Conservation (phyloP, 2,888 invertebrate genomes). For the Spodoptera picta region DNA sequence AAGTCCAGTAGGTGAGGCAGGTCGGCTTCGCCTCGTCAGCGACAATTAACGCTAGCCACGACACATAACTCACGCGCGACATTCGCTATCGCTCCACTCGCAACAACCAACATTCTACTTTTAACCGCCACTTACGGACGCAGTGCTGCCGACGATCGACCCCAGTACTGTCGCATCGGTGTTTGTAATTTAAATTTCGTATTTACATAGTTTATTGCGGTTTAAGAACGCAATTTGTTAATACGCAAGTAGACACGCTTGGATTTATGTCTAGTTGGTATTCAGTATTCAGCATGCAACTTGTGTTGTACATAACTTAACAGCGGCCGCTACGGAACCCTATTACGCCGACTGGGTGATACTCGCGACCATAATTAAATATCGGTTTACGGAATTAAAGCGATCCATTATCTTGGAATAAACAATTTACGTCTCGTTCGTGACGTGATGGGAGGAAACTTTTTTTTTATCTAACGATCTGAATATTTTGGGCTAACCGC, state of each 20-base stretch:
- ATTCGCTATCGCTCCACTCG: constrained; percentile 66
- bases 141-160: constrained; percentile 54
- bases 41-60: constrained; percentile 75
- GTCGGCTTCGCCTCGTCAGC: constrained; percentile 65
- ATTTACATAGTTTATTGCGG: constrained; percentile 83
- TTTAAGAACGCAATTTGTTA: constrained; percentile 82
- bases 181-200: constrained; percentile 83
- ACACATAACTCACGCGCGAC: constrained; percentile 77
- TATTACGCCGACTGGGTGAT: constrained; percentile 32
- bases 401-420: constrained; percentile 55
- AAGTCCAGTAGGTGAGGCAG: constrained; percentile 53
- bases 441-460: constrained; percentile 46
- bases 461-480: constrained; percentile 54
- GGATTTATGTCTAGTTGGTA: constrained; percentile 69
- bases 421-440: constrained; percentile 46
- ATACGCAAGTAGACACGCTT: constrained; percentile 68
- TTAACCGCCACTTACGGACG: constrained; percentile 67
- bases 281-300: constrained; percentile 58
- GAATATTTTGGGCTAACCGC: constrained; percentile 50
- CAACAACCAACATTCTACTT: constrained; percentile 71
- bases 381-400: constrained; percentile 47
- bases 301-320: constrained; percentile 55
- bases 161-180: constrained; percentile 63
- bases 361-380: constrained; percentile 49
- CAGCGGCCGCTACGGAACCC: constrained; percentile 28